These are phyloP conservation scores for Gari tellinella DNA, from an alignment of 2,888 invertebrate genomes.

Conservation along the genomic window DNA sequence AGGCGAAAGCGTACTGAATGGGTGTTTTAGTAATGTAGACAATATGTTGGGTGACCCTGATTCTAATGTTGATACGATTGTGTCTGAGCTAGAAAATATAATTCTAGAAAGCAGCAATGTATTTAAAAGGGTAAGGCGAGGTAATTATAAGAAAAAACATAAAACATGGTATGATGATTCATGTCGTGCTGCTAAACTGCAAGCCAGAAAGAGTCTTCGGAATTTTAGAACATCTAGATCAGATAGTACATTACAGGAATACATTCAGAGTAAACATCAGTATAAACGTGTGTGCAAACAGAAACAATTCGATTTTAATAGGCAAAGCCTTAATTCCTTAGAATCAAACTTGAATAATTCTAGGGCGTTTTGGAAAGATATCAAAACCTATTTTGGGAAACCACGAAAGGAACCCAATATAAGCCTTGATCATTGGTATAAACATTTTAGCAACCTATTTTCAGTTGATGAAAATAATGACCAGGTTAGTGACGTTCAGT, in stretches of 20 bases:
- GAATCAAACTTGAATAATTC: not conserved
- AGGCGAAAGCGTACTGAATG: too few relatives aligned
- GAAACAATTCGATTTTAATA: not conserved
- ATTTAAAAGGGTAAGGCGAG: not conserved
- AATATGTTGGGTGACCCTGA: not conserved
- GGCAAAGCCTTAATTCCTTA: not conserved
- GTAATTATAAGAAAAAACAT: not conserved
- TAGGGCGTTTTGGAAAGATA: not conserved
- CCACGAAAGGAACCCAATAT: not conserved
- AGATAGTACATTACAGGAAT: not conserved
- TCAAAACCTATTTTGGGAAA: not conserved
- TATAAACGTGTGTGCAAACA: slow-evolving; percentile 1
- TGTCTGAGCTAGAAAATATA: not conserved
- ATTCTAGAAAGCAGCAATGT: not conserved
- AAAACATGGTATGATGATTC: not conserved
- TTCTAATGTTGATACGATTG: not conserved
- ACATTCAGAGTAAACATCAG: not conserved
- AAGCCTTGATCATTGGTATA: not conserved
- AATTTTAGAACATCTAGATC: not conserved
- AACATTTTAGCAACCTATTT: not conserved
- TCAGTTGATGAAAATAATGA: not conserved
- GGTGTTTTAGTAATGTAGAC: not conserved
- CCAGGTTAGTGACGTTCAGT: not conserved
- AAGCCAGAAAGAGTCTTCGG: not conserved
- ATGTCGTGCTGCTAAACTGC: not conserved